A percentile compares a stretch with the other conserved stretches of the same genome.
These are phyloP conservation scores for Adelges cooleyi DNA, from an alignment of 1,140 invertebrate species.

Conservation along the genomic window DNA sequence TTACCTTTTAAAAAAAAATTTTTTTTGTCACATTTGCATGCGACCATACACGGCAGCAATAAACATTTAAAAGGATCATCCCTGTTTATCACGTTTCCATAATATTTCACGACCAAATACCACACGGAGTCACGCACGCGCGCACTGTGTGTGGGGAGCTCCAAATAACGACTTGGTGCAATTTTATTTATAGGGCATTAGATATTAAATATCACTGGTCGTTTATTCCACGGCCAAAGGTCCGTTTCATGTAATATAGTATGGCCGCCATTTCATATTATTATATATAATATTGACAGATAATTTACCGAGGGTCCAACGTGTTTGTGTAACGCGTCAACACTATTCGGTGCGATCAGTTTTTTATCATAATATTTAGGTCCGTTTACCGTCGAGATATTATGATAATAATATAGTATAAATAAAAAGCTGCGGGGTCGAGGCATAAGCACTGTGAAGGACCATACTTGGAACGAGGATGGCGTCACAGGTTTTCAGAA, in stretches of 20 bases:
- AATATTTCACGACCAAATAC: neutral
- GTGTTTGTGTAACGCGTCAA: neutral
- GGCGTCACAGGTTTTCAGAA: too few species aligned
- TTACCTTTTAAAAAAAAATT: neutral
- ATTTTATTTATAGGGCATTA: constrained; percentile 6
- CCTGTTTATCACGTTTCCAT: constrained; percentile 1
- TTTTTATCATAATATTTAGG: too few species aligned
- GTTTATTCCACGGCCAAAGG: neutral
- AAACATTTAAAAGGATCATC: neutral
- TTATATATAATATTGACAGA: neutral
- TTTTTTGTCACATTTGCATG: neutral
- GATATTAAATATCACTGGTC: neutral
- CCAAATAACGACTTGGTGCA: neutral
- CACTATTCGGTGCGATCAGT: too few species aligned
- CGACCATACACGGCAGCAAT: neutral
- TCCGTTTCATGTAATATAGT: neutral
- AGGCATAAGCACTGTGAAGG: too few species aligned
- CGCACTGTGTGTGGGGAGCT: too few species aligned
- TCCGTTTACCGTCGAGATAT: too few species aligned
- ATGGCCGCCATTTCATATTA: neutral
- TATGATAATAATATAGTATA: too few species aligned
- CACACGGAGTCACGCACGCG: neutral
- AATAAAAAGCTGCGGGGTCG: too few species aligned
- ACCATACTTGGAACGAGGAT: too few species aligned
- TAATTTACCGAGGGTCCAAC: neutral